These are phyloP conservation scores for Carlito syrichta DNA, from an alignment of 2,113 vertebrate genomes.

Conservation along the genomic window DNA sequence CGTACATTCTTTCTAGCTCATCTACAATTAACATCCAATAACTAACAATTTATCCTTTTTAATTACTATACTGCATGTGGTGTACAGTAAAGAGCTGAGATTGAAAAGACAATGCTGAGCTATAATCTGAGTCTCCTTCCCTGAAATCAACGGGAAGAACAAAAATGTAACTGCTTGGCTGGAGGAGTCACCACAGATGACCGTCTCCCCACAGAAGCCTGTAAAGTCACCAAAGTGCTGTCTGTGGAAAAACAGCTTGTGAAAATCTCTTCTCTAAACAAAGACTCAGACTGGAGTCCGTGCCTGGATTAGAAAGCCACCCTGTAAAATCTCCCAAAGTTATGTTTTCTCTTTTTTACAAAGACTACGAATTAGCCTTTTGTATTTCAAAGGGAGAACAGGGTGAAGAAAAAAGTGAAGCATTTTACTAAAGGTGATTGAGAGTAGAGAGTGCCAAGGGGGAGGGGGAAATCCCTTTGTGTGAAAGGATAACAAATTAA, in stretches of 20 bases:
- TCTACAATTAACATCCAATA: not conserved
- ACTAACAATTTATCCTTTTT: not conserved
- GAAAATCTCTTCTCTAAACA: slow-evolving; percentile 46
- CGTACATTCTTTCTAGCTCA: not conserved
- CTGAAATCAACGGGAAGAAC: slow-evolving; percentile 15
- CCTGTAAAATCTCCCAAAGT: slow-evolving; percentile 29
- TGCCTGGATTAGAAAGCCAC: slow-evolving; percentile 36
- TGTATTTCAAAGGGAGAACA: not conserved
- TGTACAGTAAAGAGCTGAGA: not conserved
- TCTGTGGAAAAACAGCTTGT: slow-evolving; percentile 39
- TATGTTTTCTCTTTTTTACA: slow-evolving; percentile 36
- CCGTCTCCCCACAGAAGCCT: slow-evolving; percentile 6
- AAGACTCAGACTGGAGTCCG: slow-evolving; percentile 4
- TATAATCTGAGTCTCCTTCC: not conserved
- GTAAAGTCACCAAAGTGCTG: not conserved
- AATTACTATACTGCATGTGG: not conserved
- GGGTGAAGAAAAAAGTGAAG: not conserved
- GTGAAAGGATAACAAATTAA: not conserved
- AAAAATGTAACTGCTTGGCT: slow-evolving; percentile 34
- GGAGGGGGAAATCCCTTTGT: not conserved
- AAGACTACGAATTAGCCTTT: slow-evolving; percentile 8
- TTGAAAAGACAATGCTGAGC: not conserved
- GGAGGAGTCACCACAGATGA: not conserved
- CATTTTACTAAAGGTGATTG: not conserved
- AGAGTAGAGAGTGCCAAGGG: not conserved